phyloP scores from a whole-genome alignment of 2,113 vertebrate genomes.

The Dascyllus trimaculatus region DNA sequence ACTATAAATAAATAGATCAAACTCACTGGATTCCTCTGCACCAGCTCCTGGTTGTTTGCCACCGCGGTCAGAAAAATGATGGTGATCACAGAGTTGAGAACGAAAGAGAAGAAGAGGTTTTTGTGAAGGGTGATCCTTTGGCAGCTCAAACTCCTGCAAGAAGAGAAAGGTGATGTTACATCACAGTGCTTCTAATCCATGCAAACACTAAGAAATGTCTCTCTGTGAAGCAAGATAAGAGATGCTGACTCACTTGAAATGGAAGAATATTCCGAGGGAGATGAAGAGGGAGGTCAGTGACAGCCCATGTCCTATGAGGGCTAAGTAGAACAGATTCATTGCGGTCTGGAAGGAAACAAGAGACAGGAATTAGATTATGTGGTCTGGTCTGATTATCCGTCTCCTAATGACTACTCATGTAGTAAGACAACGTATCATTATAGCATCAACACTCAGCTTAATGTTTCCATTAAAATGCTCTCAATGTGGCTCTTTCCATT shows the following conservation, averaged over 20 bases:
- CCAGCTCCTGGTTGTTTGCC: conserved; percentile 93
- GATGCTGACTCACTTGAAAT: conserved; percentile 93
- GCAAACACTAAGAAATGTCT: not conserved
- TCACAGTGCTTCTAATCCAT: not conserved
- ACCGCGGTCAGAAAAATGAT: conserved; percentile 93
- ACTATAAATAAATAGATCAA: not conserved
- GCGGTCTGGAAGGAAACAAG: conserved; percentile 88
- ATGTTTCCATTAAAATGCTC: not conserved
- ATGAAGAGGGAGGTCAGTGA: conserved; percentile 93
- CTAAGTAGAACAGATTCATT: conserved; percentile 94
- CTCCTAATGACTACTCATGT: not conserved
- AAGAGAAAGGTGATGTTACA: conserved; percentile 13
- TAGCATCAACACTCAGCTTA: not conserved
- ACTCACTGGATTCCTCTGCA: conserved; percentile 92
- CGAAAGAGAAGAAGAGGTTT: conserved; percentile 98
- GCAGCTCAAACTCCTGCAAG: conserved; percentile 94
- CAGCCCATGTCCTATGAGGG: conserved; percentile 96
- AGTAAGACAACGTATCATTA: not conserved
- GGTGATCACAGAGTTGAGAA: conserved; percentile 95
- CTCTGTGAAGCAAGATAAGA: not conserved
- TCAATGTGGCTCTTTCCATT: too few species aligned
- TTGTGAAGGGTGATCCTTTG: conserved; percentile 99
- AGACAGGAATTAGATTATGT: conserved; percentile 33
- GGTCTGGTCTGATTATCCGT: not conserved
- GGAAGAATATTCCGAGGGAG: conserved; percentile 97